A percentile compares a stretch with the other conserved stretches of the same genome.
phyloP scores from a whole-genome alignment of 2,113 vertebrate genomes.

The Uria lomvia region DNA sequence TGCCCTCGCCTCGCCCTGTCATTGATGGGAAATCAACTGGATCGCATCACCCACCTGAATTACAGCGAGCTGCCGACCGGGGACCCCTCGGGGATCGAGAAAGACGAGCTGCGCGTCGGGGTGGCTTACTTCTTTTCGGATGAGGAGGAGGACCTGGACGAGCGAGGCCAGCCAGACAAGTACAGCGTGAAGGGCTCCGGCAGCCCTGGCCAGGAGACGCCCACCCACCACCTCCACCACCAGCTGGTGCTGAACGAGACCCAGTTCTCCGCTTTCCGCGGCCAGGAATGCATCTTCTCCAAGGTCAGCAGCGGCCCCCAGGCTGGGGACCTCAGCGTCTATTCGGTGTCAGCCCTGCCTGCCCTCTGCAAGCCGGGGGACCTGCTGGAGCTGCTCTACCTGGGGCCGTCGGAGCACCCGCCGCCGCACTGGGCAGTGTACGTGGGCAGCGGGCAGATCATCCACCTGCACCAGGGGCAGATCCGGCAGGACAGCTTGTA shows the following conservation, averaged over 20 bases:
- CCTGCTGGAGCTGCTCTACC: slow-evolving; percentile 89
- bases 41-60: slow-evolving; percentile 99
- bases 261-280: slow-evolving; percentile 95
- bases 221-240: slow-evolving; percentile 70
- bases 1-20: slow-evolving; percentile 87
- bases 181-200: slow-evolving; percentile 79
- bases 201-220: slow-evolving; percentile 67
- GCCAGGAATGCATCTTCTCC: slow-evolving; percentile 99
- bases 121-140: slow-evolving; percentile 99
- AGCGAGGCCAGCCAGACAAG: slow-evolving; percentile 91
- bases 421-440: slow-evolving; percentile 96
- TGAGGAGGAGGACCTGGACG: slow-evolving; percentile 98
- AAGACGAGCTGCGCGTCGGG: slow-evolving; percentile 98
- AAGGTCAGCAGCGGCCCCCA: slow-evolving; percentile 88
- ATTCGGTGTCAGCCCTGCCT: slow-evolving; percentile 87
- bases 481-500: slow-evolving; percentile 96
- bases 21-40: slow-evolving; percentile 99
- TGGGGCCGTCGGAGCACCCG: slow-evolving; percentile 80
- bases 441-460: slow-evolving; percentile 89
- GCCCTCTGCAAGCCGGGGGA: slow-evolving; percentile 95
- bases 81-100: slow-evolving; percentile 97
- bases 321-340: slow-evolving; percentile 91
- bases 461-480: slow-evolving; percentile 94
- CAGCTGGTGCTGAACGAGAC: slow-evolving; percentile 87
- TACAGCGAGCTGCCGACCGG: slow-evolving; percentile 99